A percentile compares a stretch with the other conserved stretches of the same genome.
phyloP scores from a whole-genome alignment of 2,888 invertebrate species.

The Eupsilia transversa region DNA sequence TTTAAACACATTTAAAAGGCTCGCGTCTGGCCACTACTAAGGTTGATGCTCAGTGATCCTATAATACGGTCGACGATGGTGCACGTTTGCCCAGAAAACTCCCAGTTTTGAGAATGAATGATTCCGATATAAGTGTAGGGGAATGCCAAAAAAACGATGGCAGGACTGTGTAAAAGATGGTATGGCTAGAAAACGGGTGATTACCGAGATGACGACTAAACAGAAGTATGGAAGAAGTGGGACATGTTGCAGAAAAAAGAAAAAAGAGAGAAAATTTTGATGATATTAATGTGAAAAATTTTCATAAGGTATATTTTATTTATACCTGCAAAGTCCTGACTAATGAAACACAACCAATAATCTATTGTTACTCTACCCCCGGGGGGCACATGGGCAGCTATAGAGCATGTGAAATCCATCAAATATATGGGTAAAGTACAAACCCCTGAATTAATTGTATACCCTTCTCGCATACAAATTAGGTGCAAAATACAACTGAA shows the following conservation, averaged over 20 bases:
- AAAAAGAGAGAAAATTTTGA: too few species aligned
- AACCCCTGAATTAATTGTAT: conserved; percentile 25
- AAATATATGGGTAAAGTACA: conserved; percentile 4
- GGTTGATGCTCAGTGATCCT: background rate
- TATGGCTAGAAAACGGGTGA: too few species aligned
- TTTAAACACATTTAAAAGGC: too few species aligned
- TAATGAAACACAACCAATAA: conserved; percentile 2
- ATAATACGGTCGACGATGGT: too few species aligned
- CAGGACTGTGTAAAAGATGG: too few species aligned
- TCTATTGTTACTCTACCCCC: background rate
- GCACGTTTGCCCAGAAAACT: background rate
- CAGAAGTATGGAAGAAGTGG: too few species aligned
- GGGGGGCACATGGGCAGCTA: background rate
- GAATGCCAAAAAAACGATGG: too few species aligned
- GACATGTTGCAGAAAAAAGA: too few species aligned
- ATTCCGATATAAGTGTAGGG: too few species aligned
- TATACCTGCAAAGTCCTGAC: background rate
- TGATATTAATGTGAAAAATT: too few species aligned
- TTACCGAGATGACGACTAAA: too few species aligned
- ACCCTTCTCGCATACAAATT: conserved; percentile 22
- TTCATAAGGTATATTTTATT: background rate
- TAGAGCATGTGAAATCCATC: conserved; percentile 7
- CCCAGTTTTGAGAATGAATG: too few species aligned
- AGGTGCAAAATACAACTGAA: conserved; percentile 18
- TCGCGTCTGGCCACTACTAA: background rate